These are phyloP conservation scores for Siniperca chuatsi DNA, from an alignment of 2,113 vertebrate genomes.

Conservation along the genomic window DNA sequence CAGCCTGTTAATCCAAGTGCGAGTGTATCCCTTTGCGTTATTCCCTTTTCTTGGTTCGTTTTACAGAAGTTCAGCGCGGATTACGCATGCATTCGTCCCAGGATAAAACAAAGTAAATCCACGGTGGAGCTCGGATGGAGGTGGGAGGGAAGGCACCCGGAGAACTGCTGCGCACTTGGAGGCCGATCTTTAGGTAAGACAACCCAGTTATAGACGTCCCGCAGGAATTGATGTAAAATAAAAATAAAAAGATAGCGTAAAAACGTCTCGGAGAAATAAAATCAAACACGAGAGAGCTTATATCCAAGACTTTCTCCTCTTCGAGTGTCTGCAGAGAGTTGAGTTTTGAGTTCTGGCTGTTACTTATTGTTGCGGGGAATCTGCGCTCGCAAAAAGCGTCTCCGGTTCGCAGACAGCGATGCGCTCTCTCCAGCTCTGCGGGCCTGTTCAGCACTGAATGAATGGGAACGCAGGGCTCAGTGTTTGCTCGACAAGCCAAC, in stretches of 20 bases:
- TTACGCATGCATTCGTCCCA: slow-evolving; percentile 60
- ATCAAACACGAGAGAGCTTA: not conserved
- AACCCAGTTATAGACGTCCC: slow-evolving; percentile 56
- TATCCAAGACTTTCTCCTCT: slow-evolving; percentile 60
- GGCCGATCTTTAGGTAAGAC: slow-evolving; percentile 43
- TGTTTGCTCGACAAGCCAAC: slow-evolving; percentile 81
- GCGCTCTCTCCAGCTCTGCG: slow-evolving; percentile 61
- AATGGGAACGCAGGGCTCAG: slow-evolving; percentile 81
- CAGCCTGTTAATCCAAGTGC: slow-evolving; percentile 75
- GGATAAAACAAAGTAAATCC: slow-evolving; percentile 73
- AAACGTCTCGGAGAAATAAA: not conserved
- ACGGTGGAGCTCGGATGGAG: slow-evolving; percentile 55
- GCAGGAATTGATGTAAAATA: slow-evolving; percentile 13
- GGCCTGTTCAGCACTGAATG: slow-evolving; percentile 82
- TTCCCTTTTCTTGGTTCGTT: slow-evolving; percentile 49
- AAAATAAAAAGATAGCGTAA: not conserved
- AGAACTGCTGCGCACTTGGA: slow-evolving; percentile 65
- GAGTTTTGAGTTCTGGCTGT: not conserved
- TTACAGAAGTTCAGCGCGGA: slow-evolving; percentile 33
- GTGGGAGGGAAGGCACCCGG: slow-evolving; percentile 23
- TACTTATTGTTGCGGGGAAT: slow-evolving; percentile 37
- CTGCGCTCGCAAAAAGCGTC: slow-evolving; percentile 49
- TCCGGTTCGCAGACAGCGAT: slow-evolving; percentile 45
- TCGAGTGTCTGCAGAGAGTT: not conserved
- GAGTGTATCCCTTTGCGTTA: slow-evolving; percentile 68